Evolutionary conservation across 2,888 invertebrate species (phyloP).

Genomic region (Epinotia ramella): DNA sequence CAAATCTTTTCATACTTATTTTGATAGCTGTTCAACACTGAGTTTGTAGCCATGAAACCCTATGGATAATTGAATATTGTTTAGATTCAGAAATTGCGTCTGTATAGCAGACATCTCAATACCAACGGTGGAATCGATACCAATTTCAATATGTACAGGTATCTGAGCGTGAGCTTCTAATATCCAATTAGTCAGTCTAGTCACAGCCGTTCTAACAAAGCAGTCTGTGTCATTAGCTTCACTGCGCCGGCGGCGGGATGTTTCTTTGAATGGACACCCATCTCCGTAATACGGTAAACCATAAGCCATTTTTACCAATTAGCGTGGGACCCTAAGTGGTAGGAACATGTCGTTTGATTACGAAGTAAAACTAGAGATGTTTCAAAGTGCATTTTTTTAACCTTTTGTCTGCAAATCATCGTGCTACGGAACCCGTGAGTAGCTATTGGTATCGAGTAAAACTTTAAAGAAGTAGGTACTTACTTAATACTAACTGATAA

Average conservation of each 20-base stretch:
- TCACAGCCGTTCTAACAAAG: constrained; percentile 24
- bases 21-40: not conserved
- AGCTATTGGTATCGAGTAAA: too few species aligned
- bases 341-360: not conserved
- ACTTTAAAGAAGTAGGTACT: too few species aligned
- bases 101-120: not conserved
- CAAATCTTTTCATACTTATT: constrained; percentile 7
- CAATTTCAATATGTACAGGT: not conserved
- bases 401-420: too few species aligned
- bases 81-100: not conserved
- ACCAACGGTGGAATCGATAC: not conserved
- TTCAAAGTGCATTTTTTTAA: too few species aligned
- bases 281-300: constrained; percentile 28
- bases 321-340: not conserved
- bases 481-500: too few species aligned
- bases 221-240: constrained; percentile 32
- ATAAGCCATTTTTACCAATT: constrained; percentile 31
- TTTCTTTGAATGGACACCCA: constrained; percentile 26
- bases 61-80: constrained; percentile 5
- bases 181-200: constrained; percentile 32
- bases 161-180: not conserved
- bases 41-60: constrained; percentile 4
- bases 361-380: too few species aligned
- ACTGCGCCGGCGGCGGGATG: constrained; percentile 19
- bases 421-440: too few species aligned